A percentile compares a stretch with the other conserved stretches of the same genome.
phyloP scores from a whole-genome alignment of 92 coral and sea anemone genomes.

The Anthopleura xanthogrammica region DNA sequence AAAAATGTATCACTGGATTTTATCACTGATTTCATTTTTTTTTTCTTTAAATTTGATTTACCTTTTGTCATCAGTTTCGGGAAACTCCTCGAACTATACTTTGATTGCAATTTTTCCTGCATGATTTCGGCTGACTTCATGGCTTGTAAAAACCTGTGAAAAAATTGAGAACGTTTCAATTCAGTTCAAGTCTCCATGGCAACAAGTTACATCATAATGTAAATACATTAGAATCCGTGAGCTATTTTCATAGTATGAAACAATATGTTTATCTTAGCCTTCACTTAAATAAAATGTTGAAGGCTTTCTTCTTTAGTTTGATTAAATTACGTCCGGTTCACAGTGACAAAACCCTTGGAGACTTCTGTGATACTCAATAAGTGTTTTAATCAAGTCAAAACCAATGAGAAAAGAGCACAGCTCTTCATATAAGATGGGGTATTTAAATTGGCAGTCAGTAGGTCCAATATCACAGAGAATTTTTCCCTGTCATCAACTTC shows the following conservation, averaged over 20 bases:
- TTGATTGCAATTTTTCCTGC: neutral
- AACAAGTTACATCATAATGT: neutral
- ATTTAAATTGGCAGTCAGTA: neutral
- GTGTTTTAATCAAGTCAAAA: neutral
- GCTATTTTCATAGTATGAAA: neutral
- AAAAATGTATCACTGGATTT: too few relatives aligned
- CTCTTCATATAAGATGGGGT: neutral
- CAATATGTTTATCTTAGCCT: neutral
- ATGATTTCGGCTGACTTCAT: neutral
- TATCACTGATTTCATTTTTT: neutral
- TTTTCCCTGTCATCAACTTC: neutral
- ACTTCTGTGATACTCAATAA: neutral
- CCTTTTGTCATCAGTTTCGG: neutral
- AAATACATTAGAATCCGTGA: neutral
- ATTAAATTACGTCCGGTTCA: neutral
- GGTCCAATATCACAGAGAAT: neutral
- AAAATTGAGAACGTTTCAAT: neutral
- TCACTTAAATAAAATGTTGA: neutral
- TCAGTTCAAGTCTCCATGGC: neutral
- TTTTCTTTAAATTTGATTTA: neutral
- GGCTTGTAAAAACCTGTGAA: neutral
- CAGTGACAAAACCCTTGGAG: neutral
- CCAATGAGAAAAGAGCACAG: neutral
- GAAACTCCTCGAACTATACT: neutral
- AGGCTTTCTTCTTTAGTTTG: neutral